Conservation (phyloP, 1,140 invertebrate species). For the Tyrophagus putrescentiae region DNA sequence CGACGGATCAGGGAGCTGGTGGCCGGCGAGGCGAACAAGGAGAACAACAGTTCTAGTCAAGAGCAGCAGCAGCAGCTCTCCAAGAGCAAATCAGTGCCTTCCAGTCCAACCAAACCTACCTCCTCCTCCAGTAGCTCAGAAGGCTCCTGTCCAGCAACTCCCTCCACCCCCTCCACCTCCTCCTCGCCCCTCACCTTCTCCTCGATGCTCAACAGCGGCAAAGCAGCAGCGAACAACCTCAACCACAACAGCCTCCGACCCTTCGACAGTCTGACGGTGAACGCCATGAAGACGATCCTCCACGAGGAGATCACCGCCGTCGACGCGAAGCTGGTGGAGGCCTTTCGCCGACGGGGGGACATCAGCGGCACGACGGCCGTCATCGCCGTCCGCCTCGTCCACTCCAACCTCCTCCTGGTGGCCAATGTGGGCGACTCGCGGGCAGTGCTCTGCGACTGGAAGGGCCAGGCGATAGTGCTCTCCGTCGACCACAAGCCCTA, state of each 20-base stretch:
- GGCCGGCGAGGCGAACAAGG: constrained; percentile 29
- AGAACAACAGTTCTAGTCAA: background rate
- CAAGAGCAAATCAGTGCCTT: too few relatives aligned
- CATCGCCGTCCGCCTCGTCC: constrained; percentile 65
- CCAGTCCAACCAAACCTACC: too few relatives aligned
- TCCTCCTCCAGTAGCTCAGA: too few relatives aligned
- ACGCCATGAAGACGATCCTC: constrained; percentile 18
- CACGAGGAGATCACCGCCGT: constrained; percentile 18
- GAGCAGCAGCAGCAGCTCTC: background rate
- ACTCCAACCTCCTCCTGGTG: constrained; percentile 53
- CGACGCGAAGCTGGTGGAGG: constrained; percentile 17
- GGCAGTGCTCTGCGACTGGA: constrained; percentile 79
- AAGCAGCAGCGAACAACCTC: too few relatives aligned
- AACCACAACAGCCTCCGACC: too few relatives aligned
- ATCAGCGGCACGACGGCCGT: constrained; percentile 69
- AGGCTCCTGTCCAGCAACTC: too few relatives aligned
- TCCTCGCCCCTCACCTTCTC: too few relatives aligned
- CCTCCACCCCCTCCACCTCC: too few relatives aligned
- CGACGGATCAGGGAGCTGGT: constrained; percentile 68
- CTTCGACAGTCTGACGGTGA: constrained; percentile 16
- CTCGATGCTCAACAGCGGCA: too few relatives aligned
- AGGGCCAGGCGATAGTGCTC: constrained; percentile 72
- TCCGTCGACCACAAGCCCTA: constrained; percentile 94
- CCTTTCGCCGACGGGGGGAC: constrained; percentile 18
- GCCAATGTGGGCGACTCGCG: constrained; percentile 92